phyloP scores from a whole-genome alignment of 2,113 vertebrate species.

The Cryptotis parvus region DNA sequence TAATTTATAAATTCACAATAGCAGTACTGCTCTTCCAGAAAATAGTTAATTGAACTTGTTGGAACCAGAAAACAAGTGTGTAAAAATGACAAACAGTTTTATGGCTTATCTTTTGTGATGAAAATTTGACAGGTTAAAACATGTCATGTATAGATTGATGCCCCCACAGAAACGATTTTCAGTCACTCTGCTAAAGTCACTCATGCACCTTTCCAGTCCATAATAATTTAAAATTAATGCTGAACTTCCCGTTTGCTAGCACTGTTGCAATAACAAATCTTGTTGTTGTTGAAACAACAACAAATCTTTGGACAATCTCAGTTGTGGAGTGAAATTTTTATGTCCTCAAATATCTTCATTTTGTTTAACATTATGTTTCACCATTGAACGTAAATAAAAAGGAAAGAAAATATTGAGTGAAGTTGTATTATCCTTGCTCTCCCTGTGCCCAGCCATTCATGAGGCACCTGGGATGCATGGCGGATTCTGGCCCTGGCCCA shows the following conservation, averaged over 20 bases:
- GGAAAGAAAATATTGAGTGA: background rate
- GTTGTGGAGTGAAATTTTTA: background rate
- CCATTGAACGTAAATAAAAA: background rate
- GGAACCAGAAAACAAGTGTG: background rate
- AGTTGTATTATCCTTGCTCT: too few relatives aligned
- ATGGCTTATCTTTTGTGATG: background rate
- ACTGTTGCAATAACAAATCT: background rate
- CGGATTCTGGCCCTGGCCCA: too few relatives aligned
- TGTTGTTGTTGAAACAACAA: too few relatives aligned
- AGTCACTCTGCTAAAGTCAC: background rate
- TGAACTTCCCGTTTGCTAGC: background rate
- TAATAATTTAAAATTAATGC: background rate
- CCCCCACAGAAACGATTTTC: background rate
- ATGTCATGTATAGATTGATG: background rate
- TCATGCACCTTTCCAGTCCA: background rate
- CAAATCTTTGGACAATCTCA: background rate
- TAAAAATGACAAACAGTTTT: constrained; percentile 7
- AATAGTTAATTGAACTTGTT: background rate
- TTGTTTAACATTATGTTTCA: background rate
- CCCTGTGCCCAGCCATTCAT: background rate
- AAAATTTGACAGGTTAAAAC: background rate
- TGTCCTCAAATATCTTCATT: background rate
- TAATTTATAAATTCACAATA: background rate
- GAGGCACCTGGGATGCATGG: too few relatives aligned
- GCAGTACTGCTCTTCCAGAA: background rate